phyloP scores from a whole-genome alignment of 2,797 vertebrate genomes.

The Trichosurus vulpecula region DNA sequence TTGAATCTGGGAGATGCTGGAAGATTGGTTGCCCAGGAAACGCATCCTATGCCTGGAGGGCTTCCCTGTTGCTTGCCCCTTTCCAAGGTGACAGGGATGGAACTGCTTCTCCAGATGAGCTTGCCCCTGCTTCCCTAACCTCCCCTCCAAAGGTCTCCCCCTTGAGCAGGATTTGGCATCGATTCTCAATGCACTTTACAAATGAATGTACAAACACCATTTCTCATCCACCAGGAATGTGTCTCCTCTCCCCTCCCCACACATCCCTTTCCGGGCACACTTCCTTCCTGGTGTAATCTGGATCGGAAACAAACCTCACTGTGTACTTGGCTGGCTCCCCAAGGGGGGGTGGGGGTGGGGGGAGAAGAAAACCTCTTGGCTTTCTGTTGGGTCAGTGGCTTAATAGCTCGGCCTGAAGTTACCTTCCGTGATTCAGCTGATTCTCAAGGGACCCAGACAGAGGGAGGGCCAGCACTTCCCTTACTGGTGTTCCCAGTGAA shows the following conservation, averaged over 20 bases:
- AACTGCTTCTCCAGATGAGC: neutral
- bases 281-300: constrained; percentile 81
- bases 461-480: neutral
- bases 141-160: neutral
- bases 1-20: neutral
- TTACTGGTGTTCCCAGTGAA: neutral
- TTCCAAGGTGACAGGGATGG: neutral
- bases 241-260: constrained; percentile 77
- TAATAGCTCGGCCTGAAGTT: constrained; percentile 59
- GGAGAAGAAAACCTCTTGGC: constrained; percentile 5
- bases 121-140: neutral
- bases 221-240: constrained; percentile 81
- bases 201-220: constrained; percentile 75
- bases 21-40: neutral
- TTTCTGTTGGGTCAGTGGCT: constrained; percentile 62
- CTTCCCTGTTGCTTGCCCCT: neutral
- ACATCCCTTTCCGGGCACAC: constrained; percentile 82
- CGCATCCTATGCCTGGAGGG: neutral
- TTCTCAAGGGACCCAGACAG: neutral
- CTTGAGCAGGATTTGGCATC: constrained; percentile 60
- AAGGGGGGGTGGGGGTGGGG: constrained; percentile 23
- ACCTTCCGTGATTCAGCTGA: neutral
- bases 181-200: constrained; percentile 75
- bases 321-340: constrained; percentile 64
- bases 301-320: constrained; percentile 79